These are phyloP conservation scores for Oncorhynchus clarkii DNA, from an alignment of 2,113 vertebrate species.

Conservation along the genomic window DNA sequence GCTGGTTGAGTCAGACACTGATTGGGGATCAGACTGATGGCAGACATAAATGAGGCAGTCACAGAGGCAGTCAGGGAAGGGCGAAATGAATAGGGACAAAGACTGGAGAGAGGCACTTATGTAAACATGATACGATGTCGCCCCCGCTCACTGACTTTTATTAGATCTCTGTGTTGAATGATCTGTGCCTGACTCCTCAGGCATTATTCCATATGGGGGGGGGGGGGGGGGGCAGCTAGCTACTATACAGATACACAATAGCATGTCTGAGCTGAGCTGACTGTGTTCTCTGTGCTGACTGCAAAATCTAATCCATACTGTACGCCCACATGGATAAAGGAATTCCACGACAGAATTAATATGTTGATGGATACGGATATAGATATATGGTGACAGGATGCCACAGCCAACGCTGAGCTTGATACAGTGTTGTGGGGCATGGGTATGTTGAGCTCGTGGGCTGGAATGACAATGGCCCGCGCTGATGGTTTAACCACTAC, in stretches of 20 bases:
- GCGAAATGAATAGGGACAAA: constrained; percentile 17
- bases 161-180: constrained; percentile 16
- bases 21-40: constrained; percentile 2
- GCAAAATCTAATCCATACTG: not conserved
- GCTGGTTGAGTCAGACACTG: not conserved
- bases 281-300: not conserved
- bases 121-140: not conserved
- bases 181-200: not conserved
- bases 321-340: no score
- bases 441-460: no score
- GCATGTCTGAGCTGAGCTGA: not conserved
- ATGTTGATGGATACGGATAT: no score
- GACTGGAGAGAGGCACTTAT: constrained; percentile 27
- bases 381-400: no score
- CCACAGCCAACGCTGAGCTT: no score
- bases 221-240: not conserved
- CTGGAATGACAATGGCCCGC: no score
- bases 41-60: not conserved
- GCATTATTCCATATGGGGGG: not conserved
- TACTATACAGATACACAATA: not conserved
- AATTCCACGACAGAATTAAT: no score
- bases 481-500: no score
- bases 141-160: not conserved
- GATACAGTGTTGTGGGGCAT: no score
- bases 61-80: not conserved